A percentile compares a stretch with the other conserved stretches of the same genome.
These are phyloP conservation scores for Drosophila sp. DNA, from an alignment of 1,140 invertebrate genomes.

Conservation along the genomic window DNA sequence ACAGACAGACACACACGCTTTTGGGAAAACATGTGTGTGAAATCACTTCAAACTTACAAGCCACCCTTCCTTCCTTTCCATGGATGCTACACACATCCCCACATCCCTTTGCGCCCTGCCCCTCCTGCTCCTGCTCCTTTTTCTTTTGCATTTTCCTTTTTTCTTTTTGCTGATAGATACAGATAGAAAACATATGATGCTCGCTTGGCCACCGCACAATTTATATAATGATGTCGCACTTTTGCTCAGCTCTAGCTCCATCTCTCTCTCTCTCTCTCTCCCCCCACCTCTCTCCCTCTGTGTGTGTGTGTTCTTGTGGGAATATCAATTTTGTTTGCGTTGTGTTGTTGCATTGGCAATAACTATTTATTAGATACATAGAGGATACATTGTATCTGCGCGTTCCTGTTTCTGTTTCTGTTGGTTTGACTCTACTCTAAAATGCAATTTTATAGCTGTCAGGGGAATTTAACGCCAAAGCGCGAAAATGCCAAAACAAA, in stretches of 20 bases:
- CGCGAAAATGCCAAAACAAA: slow-evolving; percentile 73
- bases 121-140: neutral
- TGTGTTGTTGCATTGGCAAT: slow-evolving; percentile 64
- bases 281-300: neutral
- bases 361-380: slow-evolving; percentile 81
- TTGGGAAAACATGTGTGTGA: slow-evolving; percentile 71
- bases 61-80: slow-evolving; percentile 13
- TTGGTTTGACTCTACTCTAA: slow-evolving; percentile 65
- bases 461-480: slow-evolving; percentile 79
- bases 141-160: slow-evolving; percentile 29
- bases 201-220: slow-evolving; percentile 61
- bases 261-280: neutral
- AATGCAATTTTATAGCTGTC: slow-evolving; percentile 81
- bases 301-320: slow-evolving; percentile 34
- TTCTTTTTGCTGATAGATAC: slow-evolving; percentile 60
- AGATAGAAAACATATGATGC: slow-evolving; percentile 80
- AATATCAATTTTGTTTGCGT: slow-evolving; percentile 73
- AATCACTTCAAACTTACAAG: slow-evolving; percentile 67
- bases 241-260: slow-evolving; percentile 38
- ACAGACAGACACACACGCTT: slow-evolving; percentile 30
- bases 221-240: slow-evolving; percentile 82
- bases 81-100: neutral
- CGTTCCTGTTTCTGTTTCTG: slow-evolving; percentile 32
- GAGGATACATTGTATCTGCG: slow-evolving; percentile 60
- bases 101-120: neutral